A percentile compares a stretch with the other conserved stretches of the same genome.
These are phyloP conservation scores for Periphyllus acericola DNA, from an alignment of 2,888 invertebrate genomes.

Conservation along the genomic window DNA sequence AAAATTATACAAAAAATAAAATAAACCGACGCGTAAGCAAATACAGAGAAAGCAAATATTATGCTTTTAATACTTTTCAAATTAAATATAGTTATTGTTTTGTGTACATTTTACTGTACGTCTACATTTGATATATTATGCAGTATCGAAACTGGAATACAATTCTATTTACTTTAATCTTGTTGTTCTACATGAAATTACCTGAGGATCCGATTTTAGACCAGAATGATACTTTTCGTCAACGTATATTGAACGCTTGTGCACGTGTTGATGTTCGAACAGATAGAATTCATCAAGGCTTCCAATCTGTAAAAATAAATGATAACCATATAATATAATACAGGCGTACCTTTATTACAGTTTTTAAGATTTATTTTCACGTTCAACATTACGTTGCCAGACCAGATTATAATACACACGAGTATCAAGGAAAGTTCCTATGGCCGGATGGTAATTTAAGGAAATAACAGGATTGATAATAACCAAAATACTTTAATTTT, in stretches of 20 bases:
- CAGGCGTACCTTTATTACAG: no score
- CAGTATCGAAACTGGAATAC: background rate
- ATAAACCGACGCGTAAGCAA: background rate
- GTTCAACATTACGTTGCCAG: background rate
- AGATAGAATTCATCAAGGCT: constrained; percentile 48
- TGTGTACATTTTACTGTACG: background rate
- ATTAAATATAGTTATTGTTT: background rate
- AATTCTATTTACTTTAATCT: background rate
- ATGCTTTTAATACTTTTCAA: background rate
- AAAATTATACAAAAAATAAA: background rate
- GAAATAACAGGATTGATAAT: no score
- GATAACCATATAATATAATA: background rate
- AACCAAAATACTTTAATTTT: no score
- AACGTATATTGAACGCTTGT: constrained; percentile 37
- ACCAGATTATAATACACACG: no score
- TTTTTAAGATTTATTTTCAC: background rate
- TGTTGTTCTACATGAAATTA: background rate
- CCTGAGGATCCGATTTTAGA: constrained; percentile 50
- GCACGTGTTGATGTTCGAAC: constrained; percentile 55
- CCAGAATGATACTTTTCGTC: constrained; percentile 52
- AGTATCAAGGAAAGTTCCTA: no score
- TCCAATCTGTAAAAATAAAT: constrained; percentile 27
- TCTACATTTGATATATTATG: background rate
- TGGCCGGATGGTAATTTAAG: no score
- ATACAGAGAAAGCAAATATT: background rate